These are phyloP conservation scores for Tanypteryx hageni DNA, from an alignment of 2,888 invertebrate species.

Conservation along the genomic window DNA sequence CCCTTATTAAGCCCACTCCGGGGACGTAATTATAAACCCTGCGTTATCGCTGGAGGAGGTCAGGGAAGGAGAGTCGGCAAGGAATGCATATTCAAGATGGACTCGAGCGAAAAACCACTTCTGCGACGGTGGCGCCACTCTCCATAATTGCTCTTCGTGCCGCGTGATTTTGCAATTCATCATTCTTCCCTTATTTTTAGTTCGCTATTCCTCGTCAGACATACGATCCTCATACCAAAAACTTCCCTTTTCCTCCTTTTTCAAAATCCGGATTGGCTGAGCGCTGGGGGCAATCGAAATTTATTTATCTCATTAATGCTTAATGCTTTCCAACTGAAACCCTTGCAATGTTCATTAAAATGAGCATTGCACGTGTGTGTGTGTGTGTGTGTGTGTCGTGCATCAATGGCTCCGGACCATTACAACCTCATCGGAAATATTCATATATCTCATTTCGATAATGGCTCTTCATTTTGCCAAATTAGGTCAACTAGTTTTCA, in stretches of 20 bases:
- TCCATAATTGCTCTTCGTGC: neutral
- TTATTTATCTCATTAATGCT: neutral
- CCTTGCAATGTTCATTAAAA: neutral
- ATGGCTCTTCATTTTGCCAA: neutral
- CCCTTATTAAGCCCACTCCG: conserved; percentile 12
- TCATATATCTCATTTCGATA: neutral
- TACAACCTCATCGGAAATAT: neutral
- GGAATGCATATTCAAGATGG: neutral
- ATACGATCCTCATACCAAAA: neutral
- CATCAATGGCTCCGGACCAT: neutral
- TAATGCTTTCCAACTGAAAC: too few species aligned
- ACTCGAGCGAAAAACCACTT: neutral
- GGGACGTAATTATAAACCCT: neutral
- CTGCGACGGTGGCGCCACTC: neutral
- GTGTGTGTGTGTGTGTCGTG: neutral
- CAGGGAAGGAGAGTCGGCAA: neutral
- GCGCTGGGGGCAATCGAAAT: neutral
- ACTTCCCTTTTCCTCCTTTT: neutral
- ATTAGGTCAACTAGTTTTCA: conserved; percentile 10
- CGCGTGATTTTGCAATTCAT: conserved; percentile 13
- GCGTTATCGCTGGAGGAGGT: neutral
- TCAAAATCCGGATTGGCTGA: neutral
- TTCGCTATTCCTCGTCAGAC: too few species aligned
- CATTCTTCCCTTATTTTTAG: neutral
- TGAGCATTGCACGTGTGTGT: neutral